phyloP scores from a whole-genome alignment of 2,888 invertebrate species.

The Clanis bilineata region DNA sequence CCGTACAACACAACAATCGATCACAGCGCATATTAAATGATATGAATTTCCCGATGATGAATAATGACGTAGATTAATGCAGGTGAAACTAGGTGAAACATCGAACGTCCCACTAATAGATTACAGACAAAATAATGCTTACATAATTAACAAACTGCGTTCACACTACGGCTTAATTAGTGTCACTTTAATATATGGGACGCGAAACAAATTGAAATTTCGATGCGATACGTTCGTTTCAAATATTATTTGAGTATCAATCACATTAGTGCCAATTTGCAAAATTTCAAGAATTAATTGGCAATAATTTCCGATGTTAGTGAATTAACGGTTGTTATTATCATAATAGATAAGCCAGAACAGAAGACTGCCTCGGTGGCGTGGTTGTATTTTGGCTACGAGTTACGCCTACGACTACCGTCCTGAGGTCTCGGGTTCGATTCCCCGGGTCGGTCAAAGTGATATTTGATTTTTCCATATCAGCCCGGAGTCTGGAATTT shows the following conservation, averaged over 20 bases:
- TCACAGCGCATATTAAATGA: neutral
- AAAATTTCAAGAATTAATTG: slow-evolving; percentile 14
- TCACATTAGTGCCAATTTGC: neutral
- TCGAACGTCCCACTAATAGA: neutral
- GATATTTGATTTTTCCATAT: no score
- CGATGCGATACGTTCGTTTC: neutral
- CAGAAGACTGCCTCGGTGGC: no score
- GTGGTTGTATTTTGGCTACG: no score
- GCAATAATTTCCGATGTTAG: neutral
- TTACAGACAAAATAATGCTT: neutral
- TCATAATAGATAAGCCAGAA: slow-evolving; percentile 17
- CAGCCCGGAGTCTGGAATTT: no score
- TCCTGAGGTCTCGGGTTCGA: no score
- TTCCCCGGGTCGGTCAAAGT: no score
- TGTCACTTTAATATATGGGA: neutral
- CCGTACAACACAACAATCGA: no score
- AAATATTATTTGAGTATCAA: slow-evolving; percentile 25
- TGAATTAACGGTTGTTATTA: neutral
- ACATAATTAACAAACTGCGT: neutral
- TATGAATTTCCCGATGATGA: neutral
- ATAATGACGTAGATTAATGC: neutral
- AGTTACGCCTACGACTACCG: no score
- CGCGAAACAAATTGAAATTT: slow-evolving; percentile 4
- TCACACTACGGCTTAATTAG: neutral
- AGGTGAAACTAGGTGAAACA: neutral